Conservation (phyloP, 2,113 vertebrate species). For the Gymnocephalus cernua region DNA sequence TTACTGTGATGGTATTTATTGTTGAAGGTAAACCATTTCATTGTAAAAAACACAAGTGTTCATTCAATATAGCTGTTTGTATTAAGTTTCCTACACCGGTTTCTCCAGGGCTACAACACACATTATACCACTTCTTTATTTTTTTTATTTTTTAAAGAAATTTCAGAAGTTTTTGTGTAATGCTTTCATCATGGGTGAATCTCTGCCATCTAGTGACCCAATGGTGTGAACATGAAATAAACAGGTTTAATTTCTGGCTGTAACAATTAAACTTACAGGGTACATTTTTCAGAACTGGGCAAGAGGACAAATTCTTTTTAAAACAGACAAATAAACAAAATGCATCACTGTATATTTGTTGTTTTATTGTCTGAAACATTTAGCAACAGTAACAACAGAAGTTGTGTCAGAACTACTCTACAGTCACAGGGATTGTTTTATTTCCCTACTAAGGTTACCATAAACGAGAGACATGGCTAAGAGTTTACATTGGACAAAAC, state of each 20-base stretch:
- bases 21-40: constrained; percentile 11
- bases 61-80: constrained; percentile 15
- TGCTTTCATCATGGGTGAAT: background rate
- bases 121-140: background rate
- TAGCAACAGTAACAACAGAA: background rate
- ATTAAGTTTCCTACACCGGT: background rate
- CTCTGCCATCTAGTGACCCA: background rate
- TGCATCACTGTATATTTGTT: background rate
- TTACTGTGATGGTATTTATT: constrained; percentile 9
- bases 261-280: background rate
- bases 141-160: background rate
- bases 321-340: constrained; percentile 3
- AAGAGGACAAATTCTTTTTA: background rate
- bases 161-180: background rate
- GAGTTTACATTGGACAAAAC: background rate
- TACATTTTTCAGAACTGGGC: background rate
- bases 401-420: background rate
- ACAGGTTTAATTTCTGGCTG: background rate
- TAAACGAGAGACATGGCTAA: background rate
- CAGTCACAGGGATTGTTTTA: background rate
- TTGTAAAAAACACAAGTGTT: constrained; percentile 1
- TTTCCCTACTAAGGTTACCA: too few relatives aligned
- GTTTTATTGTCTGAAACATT: constrained; percentile 35
- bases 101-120: background rate
- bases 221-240: background rate